Base-by-base conservation (phyloP, 2,113 vertebrate genomes). In the Suncus etruscus region DNA sequence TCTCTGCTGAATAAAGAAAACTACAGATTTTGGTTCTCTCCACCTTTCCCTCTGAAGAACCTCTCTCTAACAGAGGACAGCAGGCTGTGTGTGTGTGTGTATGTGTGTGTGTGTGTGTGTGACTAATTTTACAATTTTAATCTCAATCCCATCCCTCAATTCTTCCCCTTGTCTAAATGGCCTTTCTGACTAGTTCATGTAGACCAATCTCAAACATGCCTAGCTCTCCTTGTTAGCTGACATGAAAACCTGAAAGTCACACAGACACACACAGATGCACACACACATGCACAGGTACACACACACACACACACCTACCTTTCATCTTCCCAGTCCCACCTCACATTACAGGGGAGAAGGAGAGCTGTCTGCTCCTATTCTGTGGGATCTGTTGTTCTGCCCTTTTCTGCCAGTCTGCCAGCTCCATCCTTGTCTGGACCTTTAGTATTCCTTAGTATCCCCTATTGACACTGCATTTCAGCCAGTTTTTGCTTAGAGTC, bases 11-110 rank as follows among this genome's bases (percentile, higher is more conserved):
- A 83, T 79, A 63, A 45, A 73, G 27, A 31, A 65, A 82, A 27
- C 32, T 45, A 69, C 29, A 69, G 29, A 83, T 31, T 27, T 65
- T 86, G 39, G 5, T 51, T 87, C 91, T 83, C 25, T 73, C 84
- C 72, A 32, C 69, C 45, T 92, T 86, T 45, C 50, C 63, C 89
- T 63, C 84, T 29, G 11, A 16, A 92, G 83, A 78, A 70, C 15
- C 31, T 68, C 39, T 31, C 2, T 70, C 66, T 39, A 39, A 39
- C 72, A 18, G 16, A 83, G 48, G 31, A 68, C 3, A 27, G 18
- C 14, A 80, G 61, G 77, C n/a, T 76, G 32, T 45, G 14, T 63
- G 24, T 32, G 39, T 76, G 69, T 76, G 32, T 45, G 14, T 63
- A 20, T 32, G 39, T 76, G 69, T 63, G 24, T 32, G 39, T 76